Conservation (phyloP, 2,113 vertebrate species). For the Oxygymnocypris stewartii region DNA sequence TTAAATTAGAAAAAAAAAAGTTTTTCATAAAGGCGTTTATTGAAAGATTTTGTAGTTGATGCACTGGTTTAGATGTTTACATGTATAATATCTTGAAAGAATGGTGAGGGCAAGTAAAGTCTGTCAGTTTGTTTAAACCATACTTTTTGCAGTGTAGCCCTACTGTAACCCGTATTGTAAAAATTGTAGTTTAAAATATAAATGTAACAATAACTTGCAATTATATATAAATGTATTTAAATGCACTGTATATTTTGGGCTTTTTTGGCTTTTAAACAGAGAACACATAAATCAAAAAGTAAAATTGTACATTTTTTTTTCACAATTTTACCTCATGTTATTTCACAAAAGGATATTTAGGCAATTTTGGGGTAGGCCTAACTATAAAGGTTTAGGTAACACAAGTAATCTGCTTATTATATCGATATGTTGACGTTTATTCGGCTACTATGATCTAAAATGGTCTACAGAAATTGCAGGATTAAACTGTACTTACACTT, state of each 20-base stretch:
- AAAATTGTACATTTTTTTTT: background rate
- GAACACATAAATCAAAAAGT: background rate
- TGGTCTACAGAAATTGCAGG: background rate
- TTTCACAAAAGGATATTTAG: background rate
- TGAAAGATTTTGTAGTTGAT: background rate
- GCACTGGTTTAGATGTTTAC: background rate
- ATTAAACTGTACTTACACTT: background rate
- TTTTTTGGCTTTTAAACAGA: background rate
- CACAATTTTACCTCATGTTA: background rate
- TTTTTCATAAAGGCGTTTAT: background rate
- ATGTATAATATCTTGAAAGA: background rate
- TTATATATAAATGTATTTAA: background rate
- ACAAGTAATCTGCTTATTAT: background rate
- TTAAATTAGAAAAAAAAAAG: background rate
- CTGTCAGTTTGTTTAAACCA: background rate
- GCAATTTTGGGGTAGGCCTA: background rate
- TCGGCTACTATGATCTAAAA: background rate
- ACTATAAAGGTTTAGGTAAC: background rate
- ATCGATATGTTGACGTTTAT: background rate
- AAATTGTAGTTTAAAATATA: background rate
- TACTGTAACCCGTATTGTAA: background rate
- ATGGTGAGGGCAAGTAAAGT: background rate
- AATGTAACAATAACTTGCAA: background rate
- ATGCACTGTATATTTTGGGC: too few species aligned
- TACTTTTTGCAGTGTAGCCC: background rate